Percentiles rank a stretch among this genome's conserved stretches.
Evolutionary conservation across 2,888 invertebrate species (phyloP).

Genomic region (Gerosis bhagava): DNA sequence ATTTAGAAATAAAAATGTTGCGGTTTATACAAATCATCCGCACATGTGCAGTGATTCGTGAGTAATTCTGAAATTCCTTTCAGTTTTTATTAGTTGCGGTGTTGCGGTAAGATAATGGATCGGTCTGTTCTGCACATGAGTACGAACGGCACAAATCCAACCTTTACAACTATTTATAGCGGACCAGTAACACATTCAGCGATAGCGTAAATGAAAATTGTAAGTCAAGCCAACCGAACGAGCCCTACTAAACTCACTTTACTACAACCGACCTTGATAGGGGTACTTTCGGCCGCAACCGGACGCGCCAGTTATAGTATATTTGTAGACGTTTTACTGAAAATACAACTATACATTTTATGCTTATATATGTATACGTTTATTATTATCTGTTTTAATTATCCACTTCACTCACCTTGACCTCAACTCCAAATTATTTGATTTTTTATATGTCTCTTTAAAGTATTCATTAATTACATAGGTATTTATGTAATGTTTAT

Average conservation of each 20-base stretch:
- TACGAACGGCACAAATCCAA: slow-evolving; percentile 61
- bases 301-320: neutral
- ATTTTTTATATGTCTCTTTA: no score
- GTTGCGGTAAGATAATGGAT: slow-evolving; percentile 73
- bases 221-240: slow-evolving; percentile 30
- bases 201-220: no score
- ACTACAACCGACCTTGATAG: slow-evolving; percentile 12
- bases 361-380: no score
- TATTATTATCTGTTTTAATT: no score
- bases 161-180: slow-evolving; percentile 73
- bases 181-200: slow-evolving; percentile 56
- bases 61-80: slow-evolving; percentile 63
- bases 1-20: slow-evolving; percentile 9
- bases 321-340: no score
- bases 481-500: no score
- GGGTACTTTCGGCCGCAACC: neutral
- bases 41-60: slow-evolving; percentile 33
- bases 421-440: no score
- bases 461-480: no score
- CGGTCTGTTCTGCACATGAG: slow-evolving; percentile 65
- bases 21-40: slow-evolving; percentile 29
- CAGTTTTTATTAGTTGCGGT: slow-evolving; percentile 72
- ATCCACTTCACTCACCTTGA: no score
- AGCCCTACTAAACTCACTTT: slow-evolving; percentile 6
- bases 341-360: no score